phyloP scores from a whole-genome alignment of 1,140 invertebrate species.

The Limonius californicus region DNA sequence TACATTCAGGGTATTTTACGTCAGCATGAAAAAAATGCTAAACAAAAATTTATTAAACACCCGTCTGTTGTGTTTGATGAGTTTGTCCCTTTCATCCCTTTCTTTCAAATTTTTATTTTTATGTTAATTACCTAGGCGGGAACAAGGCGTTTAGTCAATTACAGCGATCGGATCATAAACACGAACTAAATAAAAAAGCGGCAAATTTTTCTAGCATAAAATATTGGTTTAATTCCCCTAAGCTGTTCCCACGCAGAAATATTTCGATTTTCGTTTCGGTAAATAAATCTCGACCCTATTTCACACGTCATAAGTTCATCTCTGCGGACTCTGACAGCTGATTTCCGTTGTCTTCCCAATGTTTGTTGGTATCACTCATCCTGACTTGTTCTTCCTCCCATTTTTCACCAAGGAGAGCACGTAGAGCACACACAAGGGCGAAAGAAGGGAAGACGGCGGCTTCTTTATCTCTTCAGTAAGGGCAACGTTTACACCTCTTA shows the following conservation, averaged over 20 bases:
- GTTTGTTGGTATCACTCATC: conserved; percentile 11
- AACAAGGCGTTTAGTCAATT: too few relatives aligned
- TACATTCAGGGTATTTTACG: too few relatives aligned
- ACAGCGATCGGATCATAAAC: too few relatives aligned
- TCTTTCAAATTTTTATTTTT: too few relatives aligned
- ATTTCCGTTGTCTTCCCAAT: conserved; percentile 13
- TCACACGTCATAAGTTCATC: conserved; percentile 14
- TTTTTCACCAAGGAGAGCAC: conserved; percentile 3
- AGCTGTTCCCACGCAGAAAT: not conserved
- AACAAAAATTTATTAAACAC: too few relatives aligned
- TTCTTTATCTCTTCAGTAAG: not conserved
- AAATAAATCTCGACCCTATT: conserved; percentile 14
- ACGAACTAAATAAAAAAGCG: too few relatives aligned
- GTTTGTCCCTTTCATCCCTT: too few relatives aligned
- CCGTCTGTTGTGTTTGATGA: too few relatives aligned
- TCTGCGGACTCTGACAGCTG: not conserved
- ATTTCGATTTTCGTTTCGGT: conserved; percentile 5
- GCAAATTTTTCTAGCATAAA: too few relatives aligned
- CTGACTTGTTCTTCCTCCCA: conserved; percentile 2
- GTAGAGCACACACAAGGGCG: not conserved
- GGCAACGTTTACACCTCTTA: not conserved
- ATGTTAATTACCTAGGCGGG: too few relatives aligned
- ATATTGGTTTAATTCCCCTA: too few relatives aligned
- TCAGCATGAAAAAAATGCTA: too few relatives aligned
- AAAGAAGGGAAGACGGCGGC: not conserved